Conservation (phyloP, 1,140 invertebrate genomes). For the Polyergus mexicanus region DNA sequence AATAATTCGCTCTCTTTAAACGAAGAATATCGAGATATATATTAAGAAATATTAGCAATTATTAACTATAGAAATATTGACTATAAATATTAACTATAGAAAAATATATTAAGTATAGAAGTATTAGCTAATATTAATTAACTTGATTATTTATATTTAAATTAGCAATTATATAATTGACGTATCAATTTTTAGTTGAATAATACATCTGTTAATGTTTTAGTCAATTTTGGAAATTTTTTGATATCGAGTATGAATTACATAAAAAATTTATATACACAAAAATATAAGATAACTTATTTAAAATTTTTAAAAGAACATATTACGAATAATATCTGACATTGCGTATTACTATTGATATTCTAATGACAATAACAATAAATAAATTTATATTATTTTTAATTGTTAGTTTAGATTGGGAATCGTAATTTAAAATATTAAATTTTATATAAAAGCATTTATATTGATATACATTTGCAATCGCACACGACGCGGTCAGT, state of each 20-base stretch:
- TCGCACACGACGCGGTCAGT: background rate
- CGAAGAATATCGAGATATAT: background rate
- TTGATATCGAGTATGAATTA: background rate
- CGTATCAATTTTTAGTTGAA: background rate
- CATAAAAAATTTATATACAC: background rate
- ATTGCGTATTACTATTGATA: background rate
- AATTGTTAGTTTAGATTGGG: background rate
- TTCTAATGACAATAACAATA: background rate
- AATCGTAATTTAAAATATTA: background rate
- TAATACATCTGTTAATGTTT: background rate
- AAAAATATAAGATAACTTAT: background rate
- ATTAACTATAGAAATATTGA: too few relatives aligned
- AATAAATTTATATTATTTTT: background rate
- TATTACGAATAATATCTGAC: background rate
- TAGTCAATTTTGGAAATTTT: background rate
- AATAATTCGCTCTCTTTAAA: background rate
- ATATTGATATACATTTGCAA: background rate
- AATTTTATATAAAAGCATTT: background rate
- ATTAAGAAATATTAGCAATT: background rate
- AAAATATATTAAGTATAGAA: too few relatives aligned
- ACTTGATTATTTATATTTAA: background rate
- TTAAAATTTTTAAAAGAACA: too few relatives aligned
- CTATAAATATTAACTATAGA: too few relatives aligned
- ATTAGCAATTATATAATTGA: background rate
- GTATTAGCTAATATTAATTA: background rate